phyloP scores from a whole-genome alignment of 2,797 vertebrate genomes.

The Sciurus carolinensis region DNA sequence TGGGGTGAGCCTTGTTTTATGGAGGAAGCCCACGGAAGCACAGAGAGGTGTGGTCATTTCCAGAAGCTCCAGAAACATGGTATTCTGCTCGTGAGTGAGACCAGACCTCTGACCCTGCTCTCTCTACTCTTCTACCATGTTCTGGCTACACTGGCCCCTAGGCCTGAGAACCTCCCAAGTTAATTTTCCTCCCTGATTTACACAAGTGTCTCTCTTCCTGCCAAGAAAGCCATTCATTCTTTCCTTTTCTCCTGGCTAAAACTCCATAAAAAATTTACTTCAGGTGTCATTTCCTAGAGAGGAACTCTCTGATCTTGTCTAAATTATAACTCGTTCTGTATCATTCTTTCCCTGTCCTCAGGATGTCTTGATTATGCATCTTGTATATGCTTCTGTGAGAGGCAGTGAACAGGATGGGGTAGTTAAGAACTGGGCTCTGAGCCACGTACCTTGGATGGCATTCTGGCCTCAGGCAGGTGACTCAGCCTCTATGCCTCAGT shows the following conservation, averaged over 20 bases:
- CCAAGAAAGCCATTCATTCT: neutral
- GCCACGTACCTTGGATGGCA: neutral
- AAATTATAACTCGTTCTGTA: neutral
- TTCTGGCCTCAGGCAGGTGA: slow-evolving; percentile 64
- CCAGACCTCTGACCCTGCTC: neutral
- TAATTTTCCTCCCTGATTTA: neutral
- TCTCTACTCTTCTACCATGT: neutral
- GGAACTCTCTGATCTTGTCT: neutral
- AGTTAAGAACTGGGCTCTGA: neutral
- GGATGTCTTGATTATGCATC: slow-evolving; percentile 52
- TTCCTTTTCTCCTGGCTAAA: neutral
- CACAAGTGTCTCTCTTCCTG: fast-evolving
- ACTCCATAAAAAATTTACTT: neutral
- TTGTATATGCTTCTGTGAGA: slow-evolving; percentile 11
- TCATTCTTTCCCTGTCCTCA: neutral
- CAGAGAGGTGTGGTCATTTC: neutral
- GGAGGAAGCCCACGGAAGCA: neutral
- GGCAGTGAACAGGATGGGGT: neutral
- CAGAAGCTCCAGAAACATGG: neutral
- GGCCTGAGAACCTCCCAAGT: neutral
- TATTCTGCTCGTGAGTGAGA: neutral
- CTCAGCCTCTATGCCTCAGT: slow-evolving; percentile 26
- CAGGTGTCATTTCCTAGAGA: slow-evolving; percentile 46
- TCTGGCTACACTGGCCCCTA: neutral
- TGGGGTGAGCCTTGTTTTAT: neutral